Conservation (phyloP, 92 coral and sea anemone genomes). For the Paragorgia papillata region DNA sequence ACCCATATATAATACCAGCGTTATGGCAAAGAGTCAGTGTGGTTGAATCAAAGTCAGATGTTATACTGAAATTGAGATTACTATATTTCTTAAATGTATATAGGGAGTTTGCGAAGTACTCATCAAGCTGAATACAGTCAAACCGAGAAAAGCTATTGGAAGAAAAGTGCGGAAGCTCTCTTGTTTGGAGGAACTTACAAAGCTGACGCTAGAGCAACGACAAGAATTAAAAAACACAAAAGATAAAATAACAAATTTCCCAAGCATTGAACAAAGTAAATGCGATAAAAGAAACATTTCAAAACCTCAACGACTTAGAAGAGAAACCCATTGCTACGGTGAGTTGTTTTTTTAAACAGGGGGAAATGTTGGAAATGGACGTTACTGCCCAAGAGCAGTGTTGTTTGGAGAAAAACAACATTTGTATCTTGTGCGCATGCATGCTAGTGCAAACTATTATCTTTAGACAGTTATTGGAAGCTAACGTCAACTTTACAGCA, state of each 20-base stretch:
- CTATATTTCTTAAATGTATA: not conserved
- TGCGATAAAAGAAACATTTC: not conserved
- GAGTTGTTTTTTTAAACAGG: not conserved
- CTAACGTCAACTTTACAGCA: too few species aligned
- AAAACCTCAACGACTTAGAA: not conserved
- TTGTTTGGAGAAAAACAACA: too few species aligned
- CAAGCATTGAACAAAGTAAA: not conserved
- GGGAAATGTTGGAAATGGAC: not conserved
- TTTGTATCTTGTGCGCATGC: too few species aligned
- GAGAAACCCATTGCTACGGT: conserved; percentile 35
- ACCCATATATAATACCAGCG: too few species aligned
- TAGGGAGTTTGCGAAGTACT: conserved; percentile 94
- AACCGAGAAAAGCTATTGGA: conserved; percentile 59
- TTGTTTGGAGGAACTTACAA: conserved; percentile 43
- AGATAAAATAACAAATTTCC: conserved; percentile 15
- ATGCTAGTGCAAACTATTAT: too few species aligned
- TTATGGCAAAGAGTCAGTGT: too few species aligned
- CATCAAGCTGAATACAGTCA: conserved; percentile 70
- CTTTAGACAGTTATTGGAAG: too few species aligned
- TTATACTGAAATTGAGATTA: too few species aligned
- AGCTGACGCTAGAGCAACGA: conserved; percentile 31
- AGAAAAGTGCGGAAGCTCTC: conserved; percentile 27
- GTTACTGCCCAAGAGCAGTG: too few species aligned
- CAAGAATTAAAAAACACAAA: conserved; percentile 22
- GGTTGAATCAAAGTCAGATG: too few species aligned